Evolutionary conservation across 2,797 vertebrate genomes (phyloP).

Genomic region (Danionella dracula): DNA sequence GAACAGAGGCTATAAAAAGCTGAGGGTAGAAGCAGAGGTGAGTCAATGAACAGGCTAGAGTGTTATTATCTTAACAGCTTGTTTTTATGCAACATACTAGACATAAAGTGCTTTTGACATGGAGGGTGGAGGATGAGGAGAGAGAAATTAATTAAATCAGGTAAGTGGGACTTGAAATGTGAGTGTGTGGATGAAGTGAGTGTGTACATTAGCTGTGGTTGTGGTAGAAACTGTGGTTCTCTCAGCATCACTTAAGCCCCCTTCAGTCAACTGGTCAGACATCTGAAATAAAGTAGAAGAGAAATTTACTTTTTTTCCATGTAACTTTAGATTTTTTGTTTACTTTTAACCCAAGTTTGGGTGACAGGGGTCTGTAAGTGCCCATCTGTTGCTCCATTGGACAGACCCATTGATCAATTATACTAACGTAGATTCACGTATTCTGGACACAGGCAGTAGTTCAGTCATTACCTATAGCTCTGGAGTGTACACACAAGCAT

Average conservation of each 20-base stretch:
- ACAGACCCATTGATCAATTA: too few relatives aligned
- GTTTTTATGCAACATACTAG: slow-evolving; percentile 12
- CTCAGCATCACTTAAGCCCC: slow-evolving; percentile 76
- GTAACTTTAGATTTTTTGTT: background rate
- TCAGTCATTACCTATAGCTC: too few relatives aligned
- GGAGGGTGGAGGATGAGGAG: background rate
- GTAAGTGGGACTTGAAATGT: slow-evolving; percentile 19
- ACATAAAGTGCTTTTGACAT: slow-evolving; percentile 5
- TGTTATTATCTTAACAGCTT: slow-evolving; percentile 10
- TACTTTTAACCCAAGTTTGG: background rate
- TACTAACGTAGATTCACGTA: too few relatives aligned
- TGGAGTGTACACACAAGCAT: too few relatives aligned
- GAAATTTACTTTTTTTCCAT: background rate
- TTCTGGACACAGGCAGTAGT: too few relatives aligned
- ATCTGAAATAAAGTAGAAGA: slow-evolving; percentile 61
- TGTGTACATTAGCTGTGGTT: slow-evolving; percentile 81
- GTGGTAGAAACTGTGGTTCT: slow-evolving; percentile 82
- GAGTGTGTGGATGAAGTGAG: slow-evolving; percentile 11
- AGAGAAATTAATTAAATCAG: slow-evolving; percentile 4
- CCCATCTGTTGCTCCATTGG: too few relatives aligned
- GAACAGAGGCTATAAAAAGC: slow-evolving; percentile 90
- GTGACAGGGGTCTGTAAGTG: too few relatives aligned
- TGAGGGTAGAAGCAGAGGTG: slow-evolving; percentile 49
- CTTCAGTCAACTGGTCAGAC: slow-evolving; percentile 80
- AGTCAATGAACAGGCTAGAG: slow-evolving; percentile 12